Evolutionary conservation across 2,113 vertebrate genomes (phyloP).

Genomic region (Petromus typicus): DNA sequence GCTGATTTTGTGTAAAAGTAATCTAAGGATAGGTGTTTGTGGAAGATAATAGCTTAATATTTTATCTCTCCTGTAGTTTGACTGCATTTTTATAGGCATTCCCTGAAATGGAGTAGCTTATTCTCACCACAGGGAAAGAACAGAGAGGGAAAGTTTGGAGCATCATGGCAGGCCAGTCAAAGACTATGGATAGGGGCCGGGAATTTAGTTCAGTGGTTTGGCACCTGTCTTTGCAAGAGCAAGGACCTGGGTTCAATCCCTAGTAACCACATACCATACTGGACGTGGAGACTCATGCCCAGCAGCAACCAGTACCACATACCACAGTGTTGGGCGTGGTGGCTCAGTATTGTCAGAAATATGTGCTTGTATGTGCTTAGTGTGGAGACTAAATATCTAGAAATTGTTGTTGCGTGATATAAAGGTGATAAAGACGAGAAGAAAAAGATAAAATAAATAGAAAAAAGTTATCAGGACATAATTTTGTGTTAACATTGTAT

Average conservation of each 20-base stretch:
- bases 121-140: constrained; percentile 31
- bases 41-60: constrained; percentile 72
- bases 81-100: constrained; percentile 69
- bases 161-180: background rate
- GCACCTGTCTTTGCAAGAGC: too few relatives aligned
- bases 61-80: constrained; percentile 67
- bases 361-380: background rate
- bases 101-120: constrained; percentile 54
- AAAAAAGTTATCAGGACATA: background rate
- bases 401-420: background rate
- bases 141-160: constrained; percentile 9
- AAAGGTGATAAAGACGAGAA: background rate
- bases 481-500: background rate
- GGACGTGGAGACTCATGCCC: background rate
- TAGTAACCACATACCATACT: too few relatives aligned
- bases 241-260: too few relatives aligned
- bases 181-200: background rate
- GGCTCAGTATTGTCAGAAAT: background rate
- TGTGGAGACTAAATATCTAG: background rate
- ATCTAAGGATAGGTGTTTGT: constrained; percentile 66
- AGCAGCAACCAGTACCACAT: too few relatives aligned
- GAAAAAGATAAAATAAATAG: background rate
- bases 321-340: background rate
- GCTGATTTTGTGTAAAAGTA: constrained; percentile 64
- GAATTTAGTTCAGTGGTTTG: too few relatives aligned